Evolutionary conservation across 1,140 invertebrate genomes (phyloP).

Genomic region (Phymastichus coffea): DNA sequence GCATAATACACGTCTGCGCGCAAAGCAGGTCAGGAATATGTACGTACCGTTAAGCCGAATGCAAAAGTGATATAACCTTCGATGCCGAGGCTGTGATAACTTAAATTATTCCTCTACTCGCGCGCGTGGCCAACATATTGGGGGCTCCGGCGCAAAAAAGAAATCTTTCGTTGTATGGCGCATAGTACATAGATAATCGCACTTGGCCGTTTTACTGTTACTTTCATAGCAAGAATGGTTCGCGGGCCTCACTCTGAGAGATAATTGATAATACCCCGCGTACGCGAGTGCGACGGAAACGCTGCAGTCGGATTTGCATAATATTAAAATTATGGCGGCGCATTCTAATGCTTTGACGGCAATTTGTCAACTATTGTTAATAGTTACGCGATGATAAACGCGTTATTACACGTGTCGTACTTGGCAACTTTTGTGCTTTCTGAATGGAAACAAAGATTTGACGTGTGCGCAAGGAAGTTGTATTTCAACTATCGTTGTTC

Average conservation of each 20-base stretch:
- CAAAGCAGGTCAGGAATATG: not conserved
- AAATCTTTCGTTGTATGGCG: conserved; percentile 2
- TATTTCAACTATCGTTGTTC: too few species aligned
- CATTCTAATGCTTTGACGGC: too few species aligned
- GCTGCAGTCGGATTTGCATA: too few species aligned
- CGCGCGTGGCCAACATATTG: too few species aligned
- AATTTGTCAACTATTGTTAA: too few species aligned
- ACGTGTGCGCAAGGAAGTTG: too few species aligned
- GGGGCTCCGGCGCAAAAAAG: not conserved
- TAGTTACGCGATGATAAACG: too few species aligned
- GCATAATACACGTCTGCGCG: not conserved
- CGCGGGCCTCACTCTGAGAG: not conserved
- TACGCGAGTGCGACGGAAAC: too few species aligned
- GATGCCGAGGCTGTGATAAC: conserved; percentile 9
- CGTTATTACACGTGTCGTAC: too few species aligned
- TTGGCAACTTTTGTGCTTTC: too few species aligned
- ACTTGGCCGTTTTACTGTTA: conserved; percentile 16
- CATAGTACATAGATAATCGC: conserved; percentile 2
- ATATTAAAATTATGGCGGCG: too few species aligned
- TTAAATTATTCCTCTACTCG: conserved; percentile 19
- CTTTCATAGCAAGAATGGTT: not conserved
- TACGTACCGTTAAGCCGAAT: not conserved
- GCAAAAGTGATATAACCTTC: conserved; percentile 17
- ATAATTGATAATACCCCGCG: conserved; percentile 6
- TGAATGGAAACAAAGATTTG: too few species aligned